Conservation (phyloP, 2,888 invertebrate species). For the Brassicogethes aeneus region DNA sequence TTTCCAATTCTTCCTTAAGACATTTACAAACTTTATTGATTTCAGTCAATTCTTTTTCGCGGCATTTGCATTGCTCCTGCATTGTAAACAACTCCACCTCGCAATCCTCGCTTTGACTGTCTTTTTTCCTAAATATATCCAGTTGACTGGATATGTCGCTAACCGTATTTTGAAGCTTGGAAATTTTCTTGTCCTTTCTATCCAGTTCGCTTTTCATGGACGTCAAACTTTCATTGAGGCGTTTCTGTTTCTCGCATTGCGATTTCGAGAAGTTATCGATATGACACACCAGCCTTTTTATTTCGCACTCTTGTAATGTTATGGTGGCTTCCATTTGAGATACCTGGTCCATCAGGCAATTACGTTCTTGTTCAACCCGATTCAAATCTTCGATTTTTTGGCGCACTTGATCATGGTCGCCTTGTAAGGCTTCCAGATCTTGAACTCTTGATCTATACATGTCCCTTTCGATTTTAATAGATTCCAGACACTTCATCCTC, state of each 20-base stretch:
- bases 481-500: conserved; percentile 28
- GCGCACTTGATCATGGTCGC: conserved; percentile 28
- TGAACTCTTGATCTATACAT: conserved; percentile 35
- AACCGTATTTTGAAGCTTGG: background rate
- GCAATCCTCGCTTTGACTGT: too few species aligned
- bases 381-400: conserved; percentile 30
- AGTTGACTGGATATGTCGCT: background rate
- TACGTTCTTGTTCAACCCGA: conserved; percentile 43
- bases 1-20: background rate
- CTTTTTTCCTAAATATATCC: too few species aligned
- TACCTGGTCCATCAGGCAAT: conserved; percentile 42
- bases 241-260: background rate
- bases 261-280: conserved; percentile 39
- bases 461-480: conserved; percentile 33
- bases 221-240: background rate
- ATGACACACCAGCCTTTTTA: conserved; percentile 45
- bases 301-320: conserved; percentile 50
- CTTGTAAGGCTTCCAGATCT: conserved; percentile 27
- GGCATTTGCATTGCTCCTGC: too few species aligned
- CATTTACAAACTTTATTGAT: background rate
- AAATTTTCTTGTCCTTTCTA: background rate
- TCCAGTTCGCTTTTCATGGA: background rate
- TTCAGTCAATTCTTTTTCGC: too few species aligned
- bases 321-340: conserved; percentile 48
- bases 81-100: too few species aligned